A percentile compares a stretch with the other conserved stretches of the same genome.
These are phyloP conservation scores for Troides oblongomaculatus DNA, from an alignment of 2,888 invertebrate genomes.

Conservation along the genomic window DNA sequence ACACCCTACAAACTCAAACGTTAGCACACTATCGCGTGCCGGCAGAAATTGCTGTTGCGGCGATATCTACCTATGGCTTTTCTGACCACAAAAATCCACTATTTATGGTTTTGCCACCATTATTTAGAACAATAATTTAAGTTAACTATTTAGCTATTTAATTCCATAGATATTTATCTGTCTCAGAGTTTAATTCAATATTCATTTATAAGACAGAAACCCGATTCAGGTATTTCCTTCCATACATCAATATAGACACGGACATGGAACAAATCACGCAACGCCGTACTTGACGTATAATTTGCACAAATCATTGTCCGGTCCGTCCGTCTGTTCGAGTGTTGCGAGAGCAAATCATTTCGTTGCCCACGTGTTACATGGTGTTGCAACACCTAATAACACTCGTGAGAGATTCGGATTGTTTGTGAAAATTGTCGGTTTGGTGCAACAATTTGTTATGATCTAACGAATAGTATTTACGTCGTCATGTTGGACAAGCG, in stretches of 20 bases:
- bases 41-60: no score
- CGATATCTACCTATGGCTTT: no score
- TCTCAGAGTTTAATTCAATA: no score
- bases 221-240: neutral
- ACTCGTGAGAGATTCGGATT: constrained; percentile 26
- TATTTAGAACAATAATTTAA: no score
- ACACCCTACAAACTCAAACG: no score
- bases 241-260: constrained; percentile 20
- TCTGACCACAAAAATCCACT: no score
- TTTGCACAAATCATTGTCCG: constrained; percentile 63
- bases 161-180: no score
- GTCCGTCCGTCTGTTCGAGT: constrained; percentile 21
- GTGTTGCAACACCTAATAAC: constrained; percentile 30
- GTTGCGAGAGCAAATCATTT: constrained; percentile 27
- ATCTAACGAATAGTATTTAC: constrained; percentile 13
- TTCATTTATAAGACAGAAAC: neutral
- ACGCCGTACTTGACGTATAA: constrained; percentile 42
- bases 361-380: constrained; percentile 29
- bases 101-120: no score
- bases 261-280: constrained; percentile 33
- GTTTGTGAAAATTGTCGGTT: constrained; percentile 23
- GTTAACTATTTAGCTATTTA: no score
- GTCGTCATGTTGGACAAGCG: constrained; percentile 8
- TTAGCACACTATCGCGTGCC: no score
- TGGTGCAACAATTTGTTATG: constrained; percentile 23